These are phyloP conservation scores for Odontamblyopus rebecca DNA, from an alignment of 2,797 vertebrate species.

Conservation along the genomic window DNA sequence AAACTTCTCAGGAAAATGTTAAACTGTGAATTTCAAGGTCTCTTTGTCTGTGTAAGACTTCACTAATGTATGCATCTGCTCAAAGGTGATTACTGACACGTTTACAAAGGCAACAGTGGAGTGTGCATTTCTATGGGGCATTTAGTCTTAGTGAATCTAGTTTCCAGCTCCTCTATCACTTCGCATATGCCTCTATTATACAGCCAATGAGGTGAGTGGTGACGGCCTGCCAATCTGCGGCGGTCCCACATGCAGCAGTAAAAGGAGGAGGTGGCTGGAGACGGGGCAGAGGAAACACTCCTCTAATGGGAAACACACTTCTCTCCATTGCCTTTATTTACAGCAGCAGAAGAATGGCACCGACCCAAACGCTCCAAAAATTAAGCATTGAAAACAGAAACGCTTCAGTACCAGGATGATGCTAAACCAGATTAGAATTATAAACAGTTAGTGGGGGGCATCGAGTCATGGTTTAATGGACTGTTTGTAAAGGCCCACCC, in stretches of 20 bases:
- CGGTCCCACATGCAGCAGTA: slow-evolving; percentile 44
- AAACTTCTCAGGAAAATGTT: background rate
- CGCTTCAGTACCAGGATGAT: slow-evolving; percentile 25
- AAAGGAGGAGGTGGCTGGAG: slow-evolving; percentile 44
- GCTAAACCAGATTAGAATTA: slow-evolving; percentile 31
- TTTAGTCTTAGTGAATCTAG: slow-evolving; percentile 18
- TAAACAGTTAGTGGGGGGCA: slow-evolving; percentile 24
- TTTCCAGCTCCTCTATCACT: slow-evolving; percentile 26
- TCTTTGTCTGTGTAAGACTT: background rate
- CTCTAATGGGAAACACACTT: slow-evolving; percentile 79
- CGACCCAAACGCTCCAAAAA: slow-evolving; percentile 55
- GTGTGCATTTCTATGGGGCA: slow-evolving; percentile 22
- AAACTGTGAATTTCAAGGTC: background rate
- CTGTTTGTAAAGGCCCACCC: slow-evolving; percentile 3
- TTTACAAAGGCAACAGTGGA: slow-evolving; percentile 8
- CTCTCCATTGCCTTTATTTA: slow-evolving; percentile 52
- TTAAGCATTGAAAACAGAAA: slow-evolving; percentile 65
- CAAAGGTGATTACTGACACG: slow-evolving; percentile 4
- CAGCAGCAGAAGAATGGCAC: slow-evolving; percentile 53
- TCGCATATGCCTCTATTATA: slow-evolving; percentile 33
- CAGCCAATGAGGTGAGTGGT: slow-evolving; percentile 43
- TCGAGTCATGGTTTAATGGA: background rate
- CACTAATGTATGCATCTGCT: slow-evolving; percentile 6
- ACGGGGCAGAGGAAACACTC: slow-evolving; percentile 59
- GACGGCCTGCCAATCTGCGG: slow-evolving; percentile 61